phyloP scores from a whole-genome alignment of 2,888 invertebrate genomes.

The Sarcophaga rosellei region DNA sequence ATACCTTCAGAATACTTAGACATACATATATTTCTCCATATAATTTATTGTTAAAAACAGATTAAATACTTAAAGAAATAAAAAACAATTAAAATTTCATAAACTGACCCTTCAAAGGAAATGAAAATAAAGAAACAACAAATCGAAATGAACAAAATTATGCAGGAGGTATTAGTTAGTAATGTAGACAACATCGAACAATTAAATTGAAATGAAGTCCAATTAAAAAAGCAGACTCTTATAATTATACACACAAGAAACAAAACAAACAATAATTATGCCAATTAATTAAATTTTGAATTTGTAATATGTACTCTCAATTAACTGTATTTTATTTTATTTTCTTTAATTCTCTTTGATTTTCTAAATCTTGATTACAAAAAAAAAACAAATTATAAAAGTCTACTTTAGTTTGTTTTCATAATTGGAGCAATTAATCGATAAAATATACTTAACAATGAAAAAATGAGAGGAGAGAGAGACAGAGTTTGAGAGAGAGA shows the following conservation, averaged over 20 bases:
- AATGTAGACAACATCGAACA: slow-evolving; percentile 16
- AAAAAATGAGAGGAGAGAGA: slow-evolving; percentile 50
- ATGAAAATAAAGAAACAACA: background rate
- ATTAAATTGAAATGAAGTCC: background rate
- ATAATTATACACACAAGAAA: background rate
- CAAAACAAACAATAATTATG: background rate
- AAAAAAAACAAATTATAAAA: background rate
- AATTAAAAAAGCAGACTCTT: background rate
- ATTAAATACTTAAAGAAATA: too few species aligned
- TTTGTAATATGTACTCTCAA: too few species aligned
- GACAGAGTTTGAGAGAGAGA: slow-evolving; percentile 49
- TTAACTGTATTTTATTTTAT: too few species aligned
- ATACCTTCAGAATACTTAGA: too few species aligned
- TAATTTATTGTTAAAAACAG: too few species aligned
- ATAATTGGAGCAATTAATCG: background rate
- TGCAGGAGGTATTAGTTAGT: background rate
- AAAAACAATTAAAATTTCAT: too few species aligned
- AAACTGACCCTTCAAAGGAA: background rate
- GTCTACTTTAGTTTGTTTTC: background rate
- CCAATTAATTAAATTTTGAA: background rate
- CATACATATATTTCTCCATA: too few species aligned
- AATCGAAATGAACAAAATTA: too few species aligned
- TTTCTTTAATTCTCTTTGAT: too few species aligned
- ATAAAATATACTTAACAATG: slow-evolving; percentile 12
- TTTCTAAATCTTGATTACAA: background rate